Evolutionary conservation across 2,113 vertebrate genomes (phyloP).

Genomic region (Syngnathus floridae): DNA sequence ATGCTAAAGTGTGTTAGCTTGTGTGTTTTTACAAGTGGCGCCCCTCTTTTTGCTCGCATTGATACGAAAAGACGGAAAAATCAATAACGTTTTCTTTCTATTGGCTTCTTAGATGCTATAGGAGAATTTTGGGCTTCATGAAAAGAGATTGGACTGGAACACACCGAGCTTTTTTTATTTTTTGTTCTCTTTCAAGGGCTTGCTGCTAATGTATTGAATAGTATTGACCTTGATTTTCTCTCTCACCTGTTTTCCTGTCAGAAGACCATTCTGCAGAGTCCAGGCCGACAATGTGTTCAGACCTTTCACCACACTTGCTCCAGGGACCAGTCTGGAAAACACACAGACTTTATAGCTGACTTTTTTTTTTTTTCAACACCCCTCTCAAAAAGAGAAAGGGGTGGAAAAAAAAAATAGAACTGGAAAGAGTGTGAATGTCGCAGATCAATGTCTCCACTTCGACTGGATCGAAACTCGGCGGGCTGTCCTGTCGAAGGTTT

Average conservation of each 20-base stretch:
- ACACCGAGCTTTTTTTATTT: neutral
- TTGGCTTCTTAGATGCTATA: neutral
- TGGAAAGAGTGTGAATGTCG: constrained; percentile 18
- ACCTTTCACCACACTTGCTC: constrained; percentile 80
- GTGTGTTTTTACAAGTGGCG: constrained; percentile 33
- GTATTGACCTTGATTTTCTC: neutral
- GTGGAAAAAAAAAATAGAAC: too few species aligned
- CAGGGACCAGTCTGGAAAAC: constrained; percentile 72
- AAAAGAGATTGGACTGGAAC: neutral
- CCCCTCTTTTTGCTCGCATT: constrained; percentile 35
- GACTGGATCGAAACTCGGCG: constrained; percentile 25
- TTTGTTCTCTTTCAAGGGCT: neutral
- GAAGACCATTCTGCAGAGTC: constrained; percentile 81
- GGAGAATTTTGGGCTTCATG: neutral
- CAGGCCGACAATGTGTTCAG: constrained; percentile 91
- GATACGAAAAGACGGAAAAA: constrained; percentile 26
- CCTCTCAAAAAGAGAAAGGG: constrained; percentile 21
- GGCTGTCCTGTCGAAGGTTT: constrained; percentile 10
- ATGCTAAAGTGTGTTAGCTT: constrained; percentile 47
- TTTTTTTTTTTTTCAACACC: constrained; percentile 27
- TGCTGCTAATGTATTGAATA: neutral
- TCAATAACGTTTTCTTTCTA: constrained; percentile 31
- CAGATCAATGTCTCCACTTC: constrained; percentile 42
- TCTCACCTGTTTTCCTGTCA: constrained; percentile 72
- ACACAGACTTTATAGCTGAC: constrained; percentile 32